Conservation (phyloP, 2,888 invertebrate genomes). For the Blastobasis adustella region DNA sequence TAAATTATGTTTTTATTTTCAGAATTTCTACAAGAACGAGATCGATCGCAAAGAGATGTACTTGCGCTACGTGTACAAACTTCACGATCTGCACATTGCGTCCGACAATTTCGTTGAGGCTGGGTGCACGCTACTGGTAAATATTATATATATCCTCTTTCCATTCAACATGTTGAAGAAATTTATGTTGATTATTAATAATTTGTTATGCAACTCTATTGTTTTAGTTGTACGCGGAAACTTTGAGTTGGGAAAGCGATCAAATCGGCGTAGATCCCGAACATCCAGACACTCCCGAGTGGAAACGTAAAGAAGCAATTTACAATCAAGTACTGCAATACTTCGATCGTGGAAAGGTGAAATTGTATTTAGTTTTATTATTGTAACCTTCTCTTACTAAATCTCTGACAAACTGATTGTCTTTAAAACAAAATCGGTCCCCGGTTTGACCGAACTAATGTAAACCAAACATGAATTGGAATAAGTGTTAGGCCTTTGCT, state of each 20-base stretch:
- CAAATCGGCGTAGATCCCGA: constrained; percentile 79
- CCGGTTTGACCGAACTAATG: no score
- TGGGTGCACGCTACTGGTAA: constrained; percentile 89
- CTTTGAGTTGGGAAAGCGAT: constrained; percentile 87
- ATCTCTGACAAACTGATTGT: no score
- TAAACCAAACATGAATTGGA: no score
- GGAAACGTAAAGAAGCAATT: constrained; percentile 91
- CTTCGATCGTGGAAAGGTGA: constrained; percentile 93
- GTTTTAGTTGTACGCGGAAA: constrained; percentile 87
- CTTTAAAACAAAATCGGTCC: no score
- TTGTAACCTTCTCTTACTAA: no score
- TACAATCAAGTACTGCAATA: constrained; percentile 93
- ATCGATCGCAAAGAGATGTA: constrained; percentile 97
- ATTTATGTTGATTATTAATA: no score
- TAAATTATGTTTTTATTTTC: constrained; percentile 20
- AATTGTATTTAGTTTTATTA: no score
- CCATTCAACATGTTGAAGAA: background rate
- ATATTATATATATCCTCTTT: constrained; percentile 7
- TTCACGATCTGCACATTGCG: constrained; percentile 92
- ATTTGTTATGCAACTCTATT: background rate
- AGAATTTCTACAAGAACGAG: constrained; percentile 98
- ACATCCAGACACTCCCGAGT: constrained; percentile 86
- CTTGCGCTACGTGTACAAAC: constrained; percentile 93
- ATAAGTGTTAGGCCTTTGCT: no score
- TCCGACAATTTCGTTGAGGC: constrained; percentile 96